Evolutionary conservation across 1,140 invertebrate genomes (phyloP).

Genomic region (Lasioglossum albipes): DNA sequence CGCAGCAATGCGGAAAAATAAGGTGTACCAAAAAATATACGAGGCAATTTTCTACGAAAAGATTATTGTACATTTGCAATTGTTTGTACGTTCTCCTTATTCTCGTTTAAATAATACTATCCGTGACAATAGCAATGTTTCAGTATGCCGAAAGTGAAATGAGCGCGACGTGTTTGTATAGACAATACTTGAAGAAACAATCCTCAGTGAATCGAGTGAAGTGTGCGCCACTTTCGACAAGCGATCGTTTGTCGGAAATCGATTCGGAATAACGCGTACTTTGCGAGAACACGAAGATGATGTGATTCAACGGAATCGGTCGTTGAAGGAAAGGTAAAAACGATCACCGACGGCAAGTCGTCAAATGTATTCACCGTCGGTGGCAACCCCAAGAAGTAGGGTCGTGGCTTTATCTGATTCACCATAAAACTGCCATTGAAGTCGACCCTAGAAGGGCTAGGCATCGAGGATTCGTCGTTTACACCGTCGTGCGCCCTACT

Average conservation of each 20-base stretch:
- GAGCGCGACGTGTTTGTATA: no score
- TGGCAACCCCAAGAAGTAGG: conserved; percentile 37
- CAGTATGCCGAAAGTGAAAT: no score
- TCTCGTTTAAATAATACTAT: no score
- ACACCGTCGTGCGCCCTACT: conserved; percentile 23
- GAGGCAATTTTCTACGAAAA: no score
- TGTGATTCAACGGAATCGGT: conserved; percentile 49
- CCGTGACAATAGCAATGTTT: no score
- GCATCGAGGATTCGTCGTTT: conserved; percentile 50
- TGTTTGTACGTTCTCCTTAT: no score
- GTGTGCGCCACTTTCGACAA: conserved; percentile 23
- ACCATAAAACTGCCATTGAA: conserved; percentile 65
- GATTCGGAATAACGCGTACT: conserved; percentile 34
- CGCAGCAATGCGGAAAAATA: no score
- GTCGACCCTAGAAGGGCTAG: conserved; percentile 33
- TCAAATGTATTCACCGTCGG: conserved; percentile 61
- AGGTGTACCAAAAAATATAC: no score
- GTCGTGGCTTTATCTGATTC: conserved; percentile 63
- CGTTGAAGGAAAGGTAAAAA: conserved; percentile 56
- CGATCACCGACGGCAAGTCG: conserved; percentile 43
- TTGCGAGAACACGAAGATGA: conserved; percentile 36
- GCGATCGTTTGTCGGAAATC: conserved; percentile 42
- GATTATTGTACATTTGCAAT: no score
- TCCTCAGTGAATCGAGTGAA: conserved; percentile 10
- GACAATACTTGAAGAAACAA: no score